A percentile compares a stretch with the other conserved stretches of the same genome.
phyloP scores from a whole-genome alignment of 1,140 invertebrate species.

The Elysia chlorotica region DNA sequence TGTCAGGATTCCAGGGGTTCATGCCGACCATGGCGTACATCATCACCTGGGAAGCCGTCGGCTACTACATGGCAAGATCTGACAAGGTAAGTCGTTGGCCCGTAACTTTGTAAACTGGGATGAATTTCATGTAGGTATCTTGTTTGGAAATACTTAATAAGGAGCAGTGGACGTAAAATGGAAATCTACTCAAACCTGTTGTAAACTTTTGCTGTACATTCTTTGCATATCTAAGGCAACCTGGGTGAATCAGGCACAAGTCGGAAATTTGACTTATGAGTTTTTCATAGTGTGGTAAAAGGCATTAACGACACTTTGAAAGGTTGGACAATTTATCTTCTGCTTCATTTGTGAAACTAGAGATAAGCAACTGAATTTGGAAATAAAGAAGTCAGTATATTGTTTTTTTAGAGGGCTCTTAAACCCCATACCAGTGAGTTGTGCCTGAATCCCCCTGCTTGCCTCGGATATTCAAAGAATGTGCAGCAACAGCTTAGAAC shows the following conservation, averaged over 20 bases:
- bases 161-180: not conserved
- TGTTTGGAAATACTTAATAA: not conserved
- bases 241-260: not conserved
- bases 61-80: slow-evolving; percentile 67
- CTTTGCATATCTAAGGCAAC: not conserved
- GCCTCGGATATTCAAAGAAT: too few relatives aligned
- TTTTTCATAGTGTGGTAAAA: too few relatives aligned
- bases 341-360: too few relatives aligned
- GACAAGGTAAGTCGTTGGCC: slow-evolving; percentile 65
- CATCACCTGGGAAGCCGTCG: slow-evolving; percentile 78
- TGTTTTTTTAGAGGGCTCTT: too few relatives aligned
- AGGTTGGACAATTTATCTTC: too few relatives aligned
- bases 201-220: not conserved
- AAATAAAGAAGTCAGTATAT: too few relatives aligned
- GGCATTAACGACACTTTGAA: too few relatives aligned
- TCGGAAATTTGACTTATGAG: too few relatives aligned
- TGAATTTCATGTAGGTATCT: not conserved
- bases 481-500: too few relatives aligned
- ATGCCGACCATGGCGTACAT: slow-evolving; percentile 72
- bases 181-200: not conserved
- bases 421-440: too few relatives aligned
- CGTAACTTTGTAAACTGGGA: not conserved
- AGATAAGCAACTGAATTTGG: too few relatives aligned
- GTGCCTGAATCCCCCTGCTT: too few relatives aligned
- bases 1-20: slow-evolving; percentile 73